Evolutionary conservation across 2,797 vertebrate genomes (phyloP), one percentile per base, ranked within the genome.

Genomic region (Eutrigla gurnardus): DNA sequence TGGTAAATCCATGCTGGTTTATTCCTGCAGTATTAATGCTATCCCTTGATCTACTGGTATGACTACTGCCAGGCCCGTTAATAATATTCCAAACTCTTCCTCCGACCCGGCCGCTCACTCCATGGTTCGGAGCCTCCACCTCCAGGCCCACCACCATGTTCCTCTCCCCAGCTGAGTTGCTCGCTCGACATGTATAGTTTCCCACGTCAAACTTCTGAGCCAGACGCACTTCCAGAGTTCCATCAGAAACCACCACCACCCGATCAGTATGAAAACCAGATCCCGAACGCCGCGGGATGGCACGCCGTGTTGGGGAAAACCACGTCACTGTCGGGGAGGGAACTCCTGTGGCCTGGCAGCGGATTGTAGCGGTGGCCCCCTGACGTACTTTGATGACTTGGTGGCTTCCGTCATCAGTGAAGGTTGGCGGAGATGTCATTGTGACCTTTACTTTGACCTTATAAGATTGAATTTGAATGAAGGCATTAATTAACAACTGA

Each of bases 121-220:
- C 91, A n/a, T 94, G 89, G 6, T 90, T 74, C 15, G 91, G 87
- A 39, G 93, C 83, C 0, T 93, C 88, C 42, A 98, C 94, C 0
- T 95, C 93, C 17, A 99, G 81, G 78, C 92, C 90, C 11, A 98
- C 88, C 0, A 92, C 75, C 66, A 94, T 96, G 47, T 89, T 89
- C 70, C 92, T 95, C 70, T 94, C 95, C 6, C 97, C 97, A 0
- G 89, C 96, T 0, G 88, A 81, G 84, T 95, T 97, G 10, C 92
- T 88, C 0, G 91, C 97, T 43, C 90, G 74, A 6, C 98, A 99
- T 0, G 97, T 99, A 67, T 99, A 99, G 88, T 97, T 98, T 59
- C 98, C 98, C 0, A 89, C 89, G 86, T 99, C 97, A 0, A 93
- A 90, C 45, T 93, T 94, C 86, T 96, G 96, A 0, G 93, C 90